Conservation (phyloP, 2,797 vertebrate species). For the Leptatherina wallacei region DNA sequence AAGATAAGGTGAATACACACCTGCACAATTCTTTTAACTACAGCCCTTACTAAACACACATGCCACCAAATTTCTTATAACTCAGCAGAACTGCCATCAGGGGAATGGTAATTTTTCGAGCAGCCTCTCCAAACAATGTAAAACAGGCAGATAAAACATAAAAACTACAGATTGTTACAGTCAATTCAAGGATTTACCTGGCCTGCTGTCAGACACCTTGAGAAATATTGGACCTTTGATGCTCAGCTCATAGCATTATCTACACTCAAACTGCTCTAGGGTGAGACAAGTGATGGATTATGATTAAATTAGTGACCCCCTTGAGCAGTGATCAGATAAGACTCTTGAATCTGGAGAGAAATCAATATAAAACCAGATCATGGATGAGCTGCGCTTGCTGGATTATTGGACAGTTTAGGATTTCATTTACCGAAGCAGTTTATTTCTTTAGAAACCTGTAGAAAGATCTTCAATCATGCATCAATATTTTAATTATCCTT, state of each 20-base stretch:
- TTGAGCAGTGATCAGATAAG: constrained; percentile 51
- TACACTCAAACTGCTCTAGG: constrained; percentile 33
- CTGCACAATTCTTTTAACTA: constrained; percentile 23
- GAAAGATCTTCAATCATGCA: not conserved
- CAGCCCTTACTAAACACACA: constrained; percentile 2
- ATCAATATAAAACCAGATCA: constrained; percentile 60
- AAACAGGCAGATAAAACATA: constrained; percentile 18
- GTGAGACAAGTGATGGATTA: constrained; percentile 45
- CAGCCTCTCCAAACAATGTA: constrained; percentile 7
- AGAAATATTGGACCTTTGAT: constrained; percentile 38
- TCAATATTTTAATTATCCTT: constrained; percentile 6
- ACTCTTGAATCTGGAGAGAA: constrained; percentile 24
- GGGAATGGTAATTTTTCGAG: constrained; percentile 9
- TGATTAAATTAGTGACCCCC: constrained; percentile 66
- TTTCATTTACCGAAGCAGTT: not conserved
- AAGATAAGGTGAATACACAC: constrained; percentile 52
- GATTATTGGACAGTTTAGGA: constrained; percentile 15
- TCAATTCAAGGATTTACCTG: constrained; percentile 20
- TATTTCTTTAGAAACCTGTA: not conserved
- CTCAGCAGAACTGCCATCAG: constrained; percentile 40
- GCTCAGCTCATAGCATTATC: constrained; percentile 24
- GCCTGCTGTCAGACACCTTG: constrained; percentile 39
- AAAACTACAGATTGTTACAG: not conserved
- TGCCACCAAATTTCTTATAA: constrained; percentile 24
- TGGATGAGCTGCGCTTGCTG: constrained; percentile 39